These are phyloP conservation scores for Rhagophthalmus giganteus DNA, from an alignment of 2,888 invertebrate genomes.

Conservation along the genomic window DNA sequence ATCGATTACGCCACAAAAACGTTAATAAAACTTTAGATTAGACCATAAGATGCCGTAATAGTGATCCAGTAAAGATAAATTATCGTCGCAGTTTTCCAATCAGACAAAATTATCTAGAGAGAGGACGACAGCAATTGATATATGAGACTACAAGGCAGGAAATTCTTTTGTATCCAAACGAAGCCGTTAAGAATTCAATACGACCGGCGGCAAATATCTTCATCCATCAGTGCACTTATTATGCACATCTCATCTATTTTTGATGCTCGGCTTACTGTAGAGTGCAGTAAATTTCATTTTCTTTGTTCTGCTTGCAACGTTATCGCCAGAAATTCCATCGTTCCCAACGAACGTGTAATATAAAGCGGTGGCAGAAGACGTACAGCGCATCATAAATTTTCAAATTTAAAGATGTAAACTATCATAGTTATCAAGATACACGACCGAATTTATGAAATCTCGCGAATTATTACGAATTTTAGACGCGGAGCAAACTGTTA, in stretches of 20 bases:
- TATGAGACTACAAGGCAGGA: slow-evolving; percentile 5
- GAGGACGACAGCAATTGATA: slow-evolving; percentile 12
- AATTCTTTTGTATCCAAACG: slow-evolving; percentile 18
- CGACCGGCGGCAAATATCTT: slow-evolving; percentile 19
- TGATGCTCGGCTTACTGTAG: slow-evolving; percentile 23
- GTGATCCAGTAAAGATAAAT: slow-evolving; percentile 2
- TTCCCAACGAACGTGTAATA: slow-evolving; percentile 9
- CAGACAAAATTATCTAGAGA: slow-evolving; percentile 4
- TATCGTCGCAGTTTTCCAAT: slow-evolving; percentile 12
- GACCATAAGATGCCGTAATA: no score
- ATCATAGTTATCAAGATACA: slow-evolving; percentile 14
- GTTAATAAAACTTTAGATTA: no score
- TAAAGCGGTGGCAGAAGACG: slow-evolving; percentile 6
- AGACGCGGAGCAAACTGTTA: neutral
- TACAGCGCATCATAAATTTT: slow-evolving; percentile 13
- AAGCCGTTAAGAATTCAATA: slow-evolving; percentile 23
- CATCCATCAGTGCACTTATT: slow-evolving; percentile 26
- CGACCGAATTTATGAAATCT: no score
- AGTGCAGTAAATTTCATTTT: slow-evolving; percentile 24
- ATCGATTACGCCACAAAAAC: no score
- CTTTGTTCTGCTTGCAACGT: slow-evolving; percentile 22
- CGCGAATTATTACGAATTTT: no score
- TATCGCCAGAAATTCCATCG: slow-evolving; percentile 18
- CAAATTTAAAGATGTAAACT: slow-evolving; percentile 13
- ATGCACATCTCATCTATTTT: slow-evolving; percentile 28